These are phyloP conservation scores for Neosilurus mollespiculum DNA, from an alignment of 2,797 vertebrate species.

Conservation along the genomic window DNA sequence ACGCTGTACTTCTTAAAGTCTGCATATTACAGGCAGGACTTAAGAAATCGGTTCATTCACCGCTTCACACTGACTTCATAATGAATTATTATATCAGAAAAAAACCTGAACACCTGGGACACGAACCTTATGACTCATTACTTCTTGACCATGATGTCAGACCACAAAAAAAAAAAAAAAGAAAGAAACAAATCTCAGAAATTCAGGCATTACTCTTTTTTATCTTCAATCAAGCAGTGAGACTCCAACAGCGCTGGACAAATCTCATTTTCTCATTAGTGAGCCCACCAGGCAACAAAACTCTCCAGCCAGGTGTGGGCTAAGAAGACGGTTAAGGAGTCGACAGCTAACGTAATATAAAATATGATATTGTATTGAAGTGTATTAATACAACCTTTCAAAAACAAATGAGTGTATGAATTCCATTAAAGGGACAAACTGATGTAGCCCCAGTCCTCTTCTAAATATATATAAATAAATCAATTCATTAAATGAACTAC, in stretches of 20 bases:
- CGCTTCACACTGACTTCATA: background rate
- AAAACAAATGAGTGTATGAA: background rate
- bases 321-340: background rate
- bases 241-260: background rate
- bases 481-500: too few species aligned
- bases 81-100: background rate
- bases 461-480: background rate
- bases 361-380: background rate
- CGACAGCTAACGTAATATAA: background rate
- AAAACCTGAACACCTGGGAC: too few species aligned
- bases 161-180: conserved; percentile 60
- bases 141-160: background rate
- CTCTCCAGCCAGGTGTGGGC: background rate
- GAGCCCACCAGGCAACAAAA: background rate
- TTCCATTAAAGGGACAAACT: background rate
- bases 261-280: background rate
- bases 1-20: background rate
- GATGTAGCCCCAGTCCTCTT: background rate
- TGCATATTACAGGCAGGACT: background rate
- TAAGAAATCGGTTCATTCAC: background rate
- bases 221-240: background rate
- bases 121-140: background rate
- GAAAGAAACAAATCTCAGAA: conserved; percentile 35
- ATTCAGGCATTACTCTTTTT: background rate
- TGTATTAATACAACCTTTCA: background rate